Evolutionary conservation across 2,888 invertebrate genomes (phyloP), one percentile per base, ranked within the genome.

Genomic region (Serrognathus titanus): DNA sequence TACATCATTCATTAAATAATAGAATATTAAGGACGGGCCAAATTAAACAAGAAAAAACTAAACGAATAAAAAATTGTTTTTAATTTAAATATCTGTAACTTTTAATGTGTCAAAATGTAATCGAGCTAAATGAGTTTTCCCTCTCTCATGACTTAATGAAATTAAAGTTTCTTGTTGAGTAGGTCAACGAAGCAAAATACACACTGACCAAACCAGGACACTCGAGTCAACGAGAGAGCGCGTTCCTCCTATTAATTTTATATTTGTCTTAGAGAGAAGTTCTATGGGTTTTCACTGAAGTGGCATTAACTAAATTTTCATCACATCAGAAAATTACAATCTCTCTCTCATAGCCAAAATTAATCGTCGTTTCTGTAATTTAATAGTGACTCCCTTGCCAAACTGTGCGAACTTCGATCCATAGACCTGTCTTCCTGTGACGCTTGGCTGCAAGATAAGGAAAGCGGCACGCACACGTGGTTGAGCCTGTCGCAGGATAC

Each of bases 381-480:
- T 80, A 48, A 36, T 78, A 88, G 88, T 57, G 87, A 87, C 67
- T 85, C 85, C 38, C 74, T 90, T 53, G 78, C 79, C 53, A 81
- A 82, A 62, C 80, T 83, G 48, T 83, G 90, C 72, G 85, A 85
- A 63, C 80, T 84, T 61, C 82, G 89, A 46, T 87, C 87, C 63
- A 79, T 88, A 61, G 84, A 85, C 72, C 69, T 86, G 55, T 79
- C 81, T 57, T 74, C 75, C 50, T 82, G 87, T 61, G 84, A 86
- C 69, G 83, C 86, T 55, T 83, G 83, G 71, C 78, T 88, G 59
- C 87, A 86, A 65, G 83, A 84, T 81, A 85, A 69, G 79, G 83
- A 72, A 81, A 85, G 43, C 83, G 86, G 58, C 75, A 84, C 66
- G 79, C 86, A 88, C 61, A 82, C 85, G 24, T 75, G 84, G 65